Evolutionary conservation across 2,888 invertebrate genomes (phyloP).

Genomic region (Amphipoea oculea): DNA sequence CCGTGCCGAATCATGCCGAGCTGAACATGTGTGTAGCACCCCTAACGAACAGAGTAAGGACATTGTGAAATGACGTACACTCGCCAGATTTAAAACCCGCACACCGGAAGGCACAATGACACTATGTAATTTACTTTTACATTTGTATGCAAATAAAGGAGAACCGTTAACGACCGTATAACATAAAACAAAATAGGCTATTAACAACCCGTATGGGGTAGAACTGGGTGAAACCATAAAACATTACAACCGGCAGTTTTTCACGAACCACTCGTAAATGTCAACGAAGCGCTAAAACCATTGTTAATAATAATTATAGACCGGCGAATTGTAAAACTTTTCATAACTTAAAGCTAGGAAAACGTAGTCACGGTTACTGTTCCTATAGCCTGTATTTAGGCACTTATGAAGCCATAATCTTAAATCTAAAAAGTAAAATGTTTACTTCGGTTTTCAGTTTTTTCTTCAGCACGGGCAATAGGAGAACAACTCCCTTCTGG

Average conservation of each 20-base stretch:
- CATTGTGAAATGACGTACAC: background rate
- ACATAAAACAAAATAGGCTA: constrained; percentile 43
- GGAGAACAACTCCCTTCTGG: background rate
- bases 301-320: constrained; percentile 30
- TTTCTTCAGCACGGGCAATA: background rate
- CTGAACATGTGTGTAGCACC: background rate
- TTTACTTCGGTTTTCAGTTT: background rate
- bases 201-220: constrained; percentile 44
- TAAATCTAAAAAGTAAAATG: background rate
- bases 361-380: background rate
- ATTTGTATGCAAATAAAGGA: constrained; percentile 47
- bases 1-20: background rate
- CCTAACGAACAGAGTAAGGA: background rate
- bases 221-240: constrained; percentile 42
- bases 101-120: background rate
- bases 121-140: constrained; percentile 30
- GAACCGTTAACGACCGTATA: constrained; percentile 23
- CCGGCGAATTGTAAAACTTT: background rate
- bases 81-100: background rate
- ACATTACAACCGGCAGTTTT: constrained; percentile 36
- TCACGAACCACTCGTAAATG: constrained; percentile 47
- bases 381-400: too few relatives aligned
- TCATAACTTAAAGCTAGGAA: constrained; percentile 18
- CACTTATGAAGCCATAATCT: background rate
- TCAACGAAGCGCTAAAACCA: constrained; percentile 33